A percentile compares a stretch with the other conserved stretches of the same genome.
phyloP scores from a whole-genome alignment of 2,113 vertebrate genomes.

The Aleadryas rufinucha region DNA sequence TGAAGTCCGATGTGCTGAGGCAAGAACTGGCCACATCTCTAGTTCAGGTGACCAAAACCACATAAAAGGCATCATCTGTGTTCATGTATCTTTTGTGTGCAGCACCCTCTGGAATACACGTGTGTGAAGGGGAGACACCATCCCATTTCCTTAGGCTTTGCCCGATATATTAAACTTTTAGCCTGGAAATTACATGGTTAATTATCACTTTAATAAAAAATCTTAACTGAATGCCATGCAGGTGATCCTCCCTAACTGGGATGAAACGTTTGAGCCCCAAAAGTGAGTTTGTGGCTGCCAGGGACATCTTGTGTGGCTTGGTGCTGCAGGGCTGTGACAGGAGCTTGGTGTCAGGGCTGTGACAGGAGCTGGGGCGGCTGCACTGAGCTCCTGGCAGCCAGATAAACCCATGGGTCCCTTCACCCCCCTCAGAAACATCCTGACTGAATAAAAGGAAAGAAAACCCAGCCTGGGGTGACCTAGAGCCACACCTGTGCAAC shows the following conservation, averaged over 20 bases:
- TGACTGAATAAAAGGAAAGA: background rate
- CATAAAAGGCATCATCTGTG: accelerated
- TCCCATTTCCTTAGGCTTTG: background rate
- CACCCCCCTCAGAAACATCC: background rate
- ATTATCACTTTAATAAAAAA: background rate
- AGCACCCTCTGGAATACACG: accelerated
- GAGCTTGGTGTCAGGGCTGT: background rate
- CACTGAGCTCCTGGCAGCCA: background rate
- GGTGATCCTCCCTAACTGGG: background rate
- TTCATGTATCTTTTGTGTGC: background rate
- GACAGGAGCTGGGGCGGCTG: background rate
- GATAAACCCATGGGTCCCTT: background rate
- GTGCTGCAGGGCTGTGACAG: background rate
- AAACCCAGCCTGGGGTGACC: background rate
- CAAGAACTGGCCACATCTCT: background rate
- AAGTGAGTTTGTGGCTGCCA: background rate
- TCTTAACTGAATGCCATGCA: background rate
- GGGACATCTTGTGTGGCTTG: background rate
- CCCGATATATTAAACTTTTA: background rate
- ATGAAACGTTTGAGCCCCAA: background rate
- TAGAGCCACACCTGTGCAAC: background rate
- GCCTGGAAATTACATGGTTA: background rate
- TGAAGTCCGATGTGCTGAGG: accelerated
- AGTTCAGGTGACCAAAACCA: background rate
- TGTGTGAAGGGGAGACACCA: accelerated